Base-by-base conservation (phyloP, 2,888 invertebrate genomes). In the Cantharis flavilabris region DNA sequence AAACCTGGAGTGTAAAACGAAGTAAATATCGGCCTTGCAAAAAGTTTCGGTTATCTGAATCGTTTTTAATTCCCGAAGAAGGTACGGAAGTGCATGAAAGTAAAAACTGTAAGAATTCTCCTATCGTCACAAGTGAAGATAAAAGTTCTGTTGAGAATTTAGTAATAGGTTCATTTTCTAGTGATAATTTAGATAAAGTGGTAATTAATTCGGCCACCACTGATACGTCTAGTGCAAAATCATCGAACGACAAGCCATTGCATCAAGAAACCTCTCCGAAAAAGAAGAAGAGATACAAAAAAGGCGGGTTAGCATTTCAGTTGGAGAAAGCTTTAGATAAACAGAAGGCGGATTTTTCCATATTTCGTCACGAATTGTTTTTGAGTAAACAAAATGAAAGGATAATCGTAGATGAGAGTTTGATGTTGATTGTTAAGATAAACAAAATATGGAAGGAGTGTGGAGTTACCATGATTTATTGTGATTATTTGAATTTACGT, bases 341-440 rank as follows among this genome's bases (percentile, higher is more conserved):
- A 84, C 90, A 90, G 83, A 89, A 86, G 74, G 88, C 89, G 0
- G 88, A 86, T 78, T 78, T 89, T 72, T 89, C 89, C 30, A 86
- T 91, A 72, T 91, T 91, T 91, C 88, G 90, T 84, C 91, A 92
- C 82, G 91, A 92, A 83, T 85, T 87, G 76, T 91, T 87, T 85
- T 84, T 90, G 79, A 90, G 90, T 1, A 87, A 85, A 80, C 88
- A 87, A 83, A 88, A 90, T 10, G 88, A 87, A 80, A 89, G 90
- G 81, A 80, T 88, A 1, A 86, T 89, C 18, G 89, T 89, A 64
- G 79, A 81, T 16, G 71, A 81, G 62, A 72, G 73, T 70, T 72
- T 30, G 28, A 28, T 79, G 73, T 74, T 83, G 14, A 13, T 80
- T 13, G 82, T 86, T 76, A 76, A 74, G 69, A 78, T 86, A 63